Evolutionary conservation across 1,140 invertebrate species (phyloP).

Genomic region (Rhizoglyphus robini): DNA sequence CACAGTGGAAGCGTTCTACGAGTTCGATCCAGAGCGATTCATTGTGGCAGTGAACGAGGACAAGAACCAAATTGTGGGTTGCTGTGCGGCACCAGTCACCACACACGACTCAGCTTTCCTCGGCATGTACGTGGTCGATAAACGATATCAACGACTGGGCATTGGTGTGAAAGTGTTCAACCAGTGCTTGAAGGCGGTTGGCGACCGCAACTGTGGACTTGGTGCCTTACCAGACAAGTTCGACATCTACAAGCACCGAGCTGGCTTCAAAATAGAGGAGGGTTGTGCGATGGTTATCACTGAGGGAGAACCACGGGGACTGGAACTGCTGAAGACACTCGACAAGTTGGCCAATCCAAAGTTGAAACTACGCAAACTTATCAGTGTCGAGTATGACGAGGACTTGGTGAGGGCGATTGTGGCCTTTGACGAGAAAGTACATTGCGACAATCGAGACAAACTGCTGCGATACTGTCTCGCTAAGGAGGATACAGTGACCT

Average conservation of each 20-base stretch:
- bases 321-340: background rate
- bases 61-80: constrained; percentile 22
- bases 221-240: constrained; percentile 9
- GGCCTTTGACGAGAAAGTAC: constrained; percentile 8
- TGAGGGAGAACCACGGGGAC: background rate
- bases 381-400: background rate
- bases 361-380: background rate
- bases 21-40: constrained; percentile 24
- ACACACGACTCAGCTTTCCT: constrained; percentile 25
- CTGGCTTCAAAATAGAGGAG: constrained; percentile 2
- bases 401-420: constrained; percentile 7
- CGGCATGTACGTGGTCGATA: constrained; percentile 24
- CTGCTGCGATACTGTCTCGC: constrained; percentile 1
- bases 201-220: constrained; percentile 10
- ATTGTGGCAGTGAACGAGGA: constrained; percentile 21
- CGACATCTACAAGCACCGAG: constrained; percentile 6
- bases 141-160: constrained; percentile 23
- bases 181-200: background rate
- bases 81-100: constrained; percentile 22
- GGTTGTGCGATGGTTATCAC: constrained; percentile 2
- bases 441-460: constrained; percentile 11
- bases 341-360: background rate
- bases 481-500: constrained; percentile 2
- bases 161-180: constrained; percentile 25
- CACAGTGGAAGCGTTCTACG: constrained; percentile 24